Evolutionary conservation across 2,888 invertebrate genomes (phyloP).

Genomic region (Sisyra nigra): DNA sequence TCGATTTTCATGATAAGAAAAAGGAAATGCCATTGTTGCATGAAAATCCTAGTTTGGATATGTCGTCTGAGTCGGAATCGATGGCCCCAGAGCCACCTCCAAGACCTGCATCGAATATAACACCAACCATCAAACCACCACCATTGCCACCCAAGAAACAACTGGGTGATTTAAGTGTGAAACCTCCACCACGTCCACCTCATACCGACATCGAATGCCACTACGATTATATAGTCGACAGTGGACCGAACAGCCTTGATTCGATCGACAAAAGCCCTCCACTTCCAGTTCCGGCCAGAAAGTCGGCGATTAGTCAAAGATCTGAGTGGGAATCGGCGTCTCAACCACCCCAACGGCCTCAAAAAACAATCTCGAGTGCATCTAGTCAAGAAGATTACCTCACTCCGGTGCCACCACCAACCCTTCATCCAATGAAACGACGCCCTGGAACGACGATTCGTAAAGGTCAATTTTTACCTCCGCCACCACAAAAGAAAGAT

Average conservation of each 20-base stretch:
- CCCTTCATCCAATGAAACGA: conserved; percentile 28
- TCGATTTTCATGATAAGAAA: conserved; percentile 12
- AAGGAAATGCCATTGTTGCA: conserved; percentile 14
- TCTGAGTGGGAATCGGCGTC: conserved; percentile 22
- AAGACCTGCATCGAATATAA: conserved; percentile 41
- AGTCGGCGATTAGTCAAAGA: conserved; percentile 23
- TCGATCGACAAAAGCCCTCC: conserved; percentile 32
- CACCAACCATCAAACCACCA: conserved; percentile 44
- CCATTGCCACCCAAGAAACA: conserved; percentile 59
- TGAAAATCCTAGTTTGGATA: conserved; percentile 23
- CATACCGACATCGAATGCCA: conserved; percentile 33
- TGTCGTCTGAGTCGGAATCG: conserved; percentile 24
- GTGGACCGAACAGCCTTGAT: conserved; percentile 18
- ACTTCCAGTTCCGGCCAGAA: conserved; percentile 41
- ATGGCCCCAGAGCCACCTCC: conserved; percentile 49
- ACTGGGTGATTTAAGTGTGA: conserved; percentile 34
- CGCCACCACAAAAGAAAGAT: conserved; percentile 29
- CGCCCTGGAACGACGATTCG: background rate
- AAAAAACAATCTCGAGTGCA: conserved; percentile 16
- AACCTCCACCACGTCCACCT: conserved; percentile 49
- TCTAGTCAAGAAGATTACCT: conserved; percentile 45
- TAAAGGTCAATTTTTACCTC: conserved; percentile 20
- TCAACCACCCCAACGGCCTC: conserved; percentile 26
- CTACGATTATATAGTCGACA: conserved; percentile 36
- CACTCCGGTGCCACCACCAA: conserved; percentile 40